phyloP scores from a whole-genome alignment of 2,797 vertebrate genomes.

The Morelia viridis region DNA sequence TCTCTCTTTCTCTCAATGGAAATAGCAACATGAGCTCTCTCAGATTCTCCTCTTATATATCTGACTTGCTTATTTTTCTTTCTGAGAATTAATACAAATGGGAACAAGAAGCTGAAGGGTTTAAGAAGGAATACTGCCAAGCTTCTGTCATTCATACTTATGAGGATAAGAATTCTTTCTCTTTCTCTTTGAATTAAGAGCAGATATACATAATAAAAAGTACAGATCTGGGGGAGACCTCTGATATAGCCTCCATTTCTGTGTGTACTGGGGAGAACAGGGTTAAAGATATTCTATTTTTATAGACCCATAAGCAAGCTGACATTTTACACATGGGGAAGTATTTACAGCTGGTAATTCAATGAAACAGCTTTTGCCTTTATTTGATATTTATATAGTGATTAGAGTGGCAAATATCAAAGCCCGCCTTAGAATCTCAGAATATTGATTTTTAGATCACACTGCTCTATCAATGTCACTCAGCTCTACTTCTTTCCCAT shows the following conservation, averaged over 20 bases:
- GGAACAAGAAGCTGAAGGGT: background rate
- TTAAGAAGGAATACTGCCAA: background rate
- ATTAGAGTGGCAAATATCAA: conserved; percentile 22
- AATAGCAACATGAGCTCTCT: background rate
- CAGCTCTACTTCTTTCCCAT: background rate
- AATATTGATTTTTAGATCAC: conserved; percentile 5
- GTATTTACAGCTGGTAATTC: conserved; percentile 5
- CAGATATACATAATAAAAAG: background rate
- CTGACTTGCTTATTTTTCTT: background rate
- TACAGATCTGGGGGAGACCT: background rate
- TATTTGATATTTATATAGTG: conserved; percentile 23
- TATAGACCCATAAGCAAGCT: background rate
- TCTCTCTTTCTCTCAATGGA: background rate
- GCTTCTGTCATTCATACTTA: background rate
- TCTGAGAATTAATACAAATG: background rate
- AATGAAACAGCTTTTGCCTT: conserved; percentile 18
- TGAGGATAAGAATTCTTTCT: background rate
- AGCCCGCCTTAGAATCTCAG: background rate
- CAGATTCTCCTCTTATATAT: background rate
- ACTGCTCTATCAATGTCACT: background rate
- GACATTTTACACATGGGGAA: conserved; percentile 9
- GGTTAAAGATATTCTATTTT: background rate
- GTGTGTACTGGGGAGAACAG: background rate
- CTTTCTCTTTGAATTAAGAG: background rate
- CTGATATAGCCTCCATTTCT: background rate